Evolutionary conservation across 2,888 invertebrate species (phyloP), one percentile per base, ranked within the genome.

Genomic region (Andrena minutula): DNA sequence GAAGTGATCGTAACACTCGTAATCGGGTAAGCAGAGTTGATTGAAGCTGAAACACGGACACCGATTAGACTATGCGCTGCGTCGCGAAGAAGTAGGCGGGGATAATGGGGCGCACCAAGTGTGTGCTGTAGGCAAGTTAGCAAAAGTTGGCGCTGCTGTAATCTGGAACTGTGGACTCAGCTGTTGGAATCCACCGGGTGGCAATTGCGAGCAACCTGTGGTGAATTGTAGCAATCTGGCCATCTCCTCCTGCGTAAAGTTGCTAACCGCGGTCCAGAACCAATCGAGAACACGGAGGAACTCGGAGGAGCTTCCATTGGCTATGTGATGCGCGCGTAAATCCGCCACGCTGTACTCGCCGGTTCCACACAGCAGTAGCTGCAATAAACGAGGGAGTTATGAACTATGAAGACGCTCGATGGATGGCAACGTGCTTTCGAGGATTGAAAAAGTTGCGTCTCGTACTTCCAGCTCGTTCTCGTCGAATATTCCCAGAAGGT

Each of bases 11-110:
- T 98, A 98, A 90, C 96, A 96, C 94, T 98, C 98, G 94, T 99
- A 99, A 94, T 98, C 98, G 28, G 99, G 99, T 91, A 99, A 95
- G 94, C 98, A 98, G 82, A 99, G 96, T 95, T 99, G 98, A 95
- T 99, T 99, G 95, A 99, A 99, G 95, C 97, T 97, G 94, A 23
- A 95, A 95, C 79, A 88, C 89, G 84, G 82, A 82, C 1, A 12
- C 41, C 41, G 2, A 16, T 35, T 47, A 41, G 12, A n/a, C 35
- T n/a, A 23, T 61, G 4, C 6, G 16, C 7, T 30, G 1, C 2
- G 20, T n/a, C 6, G n/a, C 16, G 2, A 65, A 32, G 8, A 10
- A 69, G 41, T 23, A 16, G 41, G 41, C 12, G 2, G 41, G 5
- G 41, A 20, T 7, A n/a, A 10, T 5, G 16, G 23, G 41, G 28